These are phyloP conservation scores for Alligator sinensis DNA, from an alignment of 2,113 vertebrate species.

Conservation along the genomic window DNA sequence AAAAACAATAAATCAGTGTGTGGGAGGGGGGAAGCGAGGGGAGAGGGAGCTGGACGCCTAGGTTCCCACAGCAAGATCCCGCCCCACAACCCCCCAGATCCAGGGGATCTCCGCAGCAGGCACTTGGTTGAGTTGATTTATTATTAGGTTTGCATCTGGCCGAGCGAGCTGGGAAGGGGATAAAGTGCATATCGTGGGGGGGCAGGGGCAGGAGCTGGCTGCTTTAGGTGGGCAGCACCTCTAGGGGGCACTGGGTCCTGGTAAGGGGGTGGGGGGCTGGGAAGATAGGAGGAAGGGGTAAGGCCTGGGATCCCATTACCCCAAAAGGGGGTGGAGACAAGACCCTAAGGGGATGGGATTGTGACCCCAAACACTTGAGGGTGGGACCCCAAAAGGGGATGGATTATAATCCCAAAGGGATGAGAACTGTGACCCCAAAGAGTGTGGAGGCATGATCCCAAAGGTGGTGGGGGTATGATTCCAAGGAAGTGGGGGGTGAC, in stretches of 20 bases:
- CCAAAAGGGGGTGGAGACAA: too few relatives aligned
- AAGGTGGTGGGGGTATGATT: too few relatives aligned
- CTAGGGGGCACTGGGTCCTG: background rate
- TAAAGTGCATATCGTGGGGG: background rate
- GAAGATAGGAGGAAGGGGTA: too few relatives aligned
- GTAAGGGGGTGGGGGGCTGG: background rate
- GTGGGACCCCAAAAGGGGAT: too few relatives aligned
- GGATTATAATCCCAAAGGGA: too few relatives aligned
- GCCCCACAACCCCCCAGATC: background rate
- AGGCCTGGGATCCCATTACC: too few relatives aligned
- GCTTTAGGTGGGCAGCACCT: background rate
- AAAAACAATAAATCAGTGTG: background rate
- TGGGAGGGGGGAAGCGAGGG: background rate
- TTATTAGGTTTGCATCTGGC: background rate
- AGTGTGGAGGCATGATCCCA: too few relatives aligned
- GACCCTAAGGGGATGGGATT: too few relatives aligned
- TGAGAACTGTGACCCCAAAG: too few relatives aligned
- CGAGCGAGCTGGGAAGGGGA: background rate
- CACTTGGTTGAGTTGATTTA: background rate
- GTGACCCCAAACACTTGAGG: too few relatives aligned
- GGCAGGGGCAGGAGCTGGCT: background rate
- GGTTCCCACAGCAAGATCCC: background rate
- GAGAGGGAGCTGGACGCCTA: too few relatives aligned
- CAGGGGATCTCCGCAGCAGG: background rate
- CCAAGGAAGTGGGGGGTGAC: too few relatives aligned